Base-by-base conservation (phyloP, 1,140 invertebrate genomes). In the Alviniconcha marisindica region DNA sequence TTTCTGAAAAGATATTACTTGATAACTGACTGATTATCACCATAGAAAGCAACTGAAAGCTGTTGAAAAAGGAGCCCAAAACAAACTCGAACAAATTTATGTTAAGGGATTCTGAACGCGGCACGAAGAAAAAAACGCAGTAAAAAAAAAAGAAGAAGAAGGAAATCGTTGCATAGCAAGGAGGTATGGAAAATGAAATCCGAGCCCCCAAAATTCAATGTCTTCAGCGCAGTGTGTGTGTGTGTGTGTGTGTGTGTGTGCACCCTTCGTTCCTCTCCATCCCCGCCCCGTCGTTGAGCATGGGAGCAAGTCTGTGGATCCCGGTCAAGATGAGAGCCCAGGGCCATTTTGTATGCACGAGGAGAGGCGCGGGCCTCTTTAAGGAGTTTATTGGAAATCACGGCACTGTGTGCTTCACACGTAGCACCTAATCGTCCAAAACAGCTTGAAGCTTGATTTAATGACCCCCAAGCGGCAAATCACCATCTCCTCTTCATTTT, bases 391-490 rank as follows among this genome's bases (percentile, higher is more conserved):
- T 76, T n/a, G 44, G 24, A 51, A 76, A 63, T 38, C 56, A 44
- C 78, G 38, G 38, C 56, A 14, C n/a, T 36, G 56, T 33, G 36
- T 44, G 78, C 78, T 63, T 42, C 78, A 69, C 78, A 40, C 78
- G 78, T 44, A n/a, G 56, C 33, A 15, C 56, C 78, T 80, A 80
- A 80, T 80, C 31, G 78, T n/a, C n/a, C 56, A 66, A 24, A 80
- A 44, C 78, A 80, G 78, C 78, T 66, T 63, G 56, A 33, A 80
- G 60, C 56, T 66, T 66, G 56, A 40, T 69, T 80, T 80, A 80
- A 80, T 80, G 78, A 60, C 31, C 56, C 78, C 78, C 56, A 31
- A 40, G 60, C 78, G 78, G 54, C 7, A 42, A 21, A 36, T 66
- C 28, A 2, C n/a, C 56, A 31, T 40, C 33, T 21, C 31, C n/a